Base-by-base conservation (phyloP, 2,888 invertebrate genomes). In the Cerceris rybyensis region DNA sequence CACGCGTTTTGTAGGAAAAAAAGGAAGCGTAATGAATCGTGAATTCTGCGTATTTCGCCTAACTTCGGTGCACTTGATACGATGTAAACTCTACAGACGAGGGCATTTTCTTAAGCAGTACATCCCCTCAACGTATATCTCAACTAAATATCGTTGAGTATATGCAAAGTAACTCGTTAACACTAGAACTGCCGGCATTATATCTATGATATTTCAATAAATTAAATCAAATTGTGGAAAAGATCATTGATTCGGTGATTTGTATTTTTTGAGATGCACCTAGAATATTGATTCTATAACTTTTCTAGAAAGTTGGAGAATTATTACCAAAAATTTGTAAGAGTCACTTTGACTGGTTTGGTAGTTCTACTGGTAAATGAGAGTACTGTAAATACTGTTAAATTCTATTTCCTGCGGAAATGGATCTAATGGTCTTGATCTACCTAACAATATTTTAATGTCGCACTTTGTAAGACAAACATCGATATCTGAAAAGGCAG, bases 101-200 rank as follows among this genome's bases (percentile, higher is more conserved):
- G 42, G 41, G 8, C 55, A 17, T 66, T 54, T 55, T 16, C 43
- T 13, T 66, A 42, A 66, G 43, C 65, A 16, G n/a, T 14, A 42
- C 52, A 13, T 14, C 39, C 13, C 52, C 54, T n/a, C 42, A 55
- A 58, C 9, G 13, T 13, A 13, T 46, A 28, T 41, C 60, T 60
- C 60, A 69, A 50, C 52, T 59, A 52, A n/a, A 46, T 11, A 16
- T 50, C 60, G 52, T 69, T 60, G 60, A 59, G 52, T 69, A 52
- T 60, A 55, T 60, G 60, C 41, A 69, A 69, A 55, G 68, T 14
- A 9, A 39, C 42, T 60, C 68, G 42, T 69, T 69, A 68, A n/a
- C n/a, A n/a, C n/a, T n/a, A n/a, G n/a, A n/a, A n/a, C n/a, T n/a
- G n/a, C n/a, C n/a, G n/a, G n/a, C n/a, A n/a, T n/a, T n/a, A n/a